Base-by-base conservation (phyloP, 2,797 vertebrate genomes). In the Malacoraja senta region DNA sequence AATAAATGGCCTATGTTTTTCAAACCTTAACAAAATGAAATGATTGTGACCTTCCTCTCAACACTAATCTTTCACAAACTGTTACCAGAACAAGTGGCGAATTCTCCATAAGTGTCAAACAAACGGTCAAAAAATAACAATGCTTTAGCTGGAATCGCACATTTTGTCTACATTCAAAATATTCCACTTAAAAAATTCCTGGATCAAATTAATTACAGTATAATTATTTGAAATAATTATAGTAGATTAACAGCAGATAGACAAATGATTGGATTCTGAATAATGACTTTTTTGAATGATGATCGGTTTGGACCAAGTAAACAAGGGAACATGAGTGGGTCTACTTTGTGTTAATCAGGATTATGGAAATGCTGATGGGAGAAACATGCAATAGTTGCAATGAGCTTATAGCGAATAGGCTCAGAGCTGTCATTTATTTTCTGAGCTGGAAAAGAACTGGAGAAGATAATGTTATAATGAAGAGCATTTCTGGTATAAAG, bases 21-120 rank as follows among this genome's bases (percentile, higher is more conserved):
- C 90, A 92, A 92, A 92, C 12, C 26, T 44, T 74, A 32, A 53
- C 26, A 74, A 91, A 91, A 26, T n/a, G 44, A 92, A 92, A 92
- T n/a, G 38, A 38, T 58, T 92, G 24, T 92, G 35, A 13, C 8
- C 90, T 92, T 71, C 26, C 90, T 76, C 71, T 92, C 24, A 35
- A 74, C 90, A 29, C 9, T 71, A 44, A 58, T 38, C 26, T 24
- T 3, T 74, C 29, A 91, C 26, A 53, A 38, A 92, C 15, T 58
- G 38, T 71, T 92, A 35, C 26, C 71, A 76, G 38, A 92, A 91
- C 68, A 10, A 92, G 76, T 29, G 38, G n/a, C 6, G 13, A 9
- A 58, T 38, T 29, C 26, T 53, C 71, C 71, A 76, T 44, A 76
- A 24, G 63, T 53, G 24, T 74, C 71, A 76, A 76, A 44, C 38